Evolutionary conservation across 2,888 invertebrate species (phyloP).

Genomic region (Cryptops parisi): DNA sequence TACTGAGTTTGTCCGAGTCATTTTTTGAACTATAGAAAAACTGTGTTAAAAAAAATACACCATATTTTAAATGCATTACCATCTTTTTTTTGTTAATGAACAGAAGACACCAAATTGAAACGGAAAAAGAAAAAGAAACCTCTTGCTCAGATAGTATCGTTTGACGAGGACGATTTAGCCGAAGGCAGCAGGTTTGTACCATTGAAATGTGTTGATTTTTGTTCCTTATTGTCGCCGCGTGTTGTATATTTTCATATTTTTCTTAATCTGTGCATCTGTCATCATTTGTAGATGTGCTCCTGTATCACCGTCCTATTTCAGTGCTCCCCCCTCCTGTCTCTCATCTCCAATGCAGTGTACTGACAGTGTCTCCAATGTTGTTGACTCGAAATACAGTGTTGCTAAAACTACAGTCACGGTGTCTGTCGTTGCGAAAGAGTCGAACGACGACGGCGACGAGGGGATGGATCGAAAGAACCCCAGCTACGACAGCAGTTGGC

Average conservation of each 20-base stretch:
- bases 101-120: not conserved
- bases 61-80: no score
- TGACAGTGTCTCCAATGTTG: not conserved
- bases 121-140: slow-evolving; percentile 42
- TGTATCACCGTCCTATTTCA: slow-evolving; percentile 33
- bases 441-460: not conserved
- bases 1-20: no score
- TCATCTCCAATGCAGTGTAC: slow-evolving; percentile 46
- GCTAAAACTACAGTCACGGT: not conserved
- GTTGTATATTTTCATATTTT: no score
- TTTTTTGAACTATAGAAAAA: no score
- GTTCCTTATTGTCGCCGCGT: not conserved
- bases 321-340: slow-evolving; percentile 47
- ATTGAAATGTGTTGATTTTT: no score
- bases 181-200: slow-evolving; percentile 4
- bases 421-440: not conserved
- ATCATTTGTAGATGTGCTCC: slow-evolving; percentile 1
- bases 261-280: no score
- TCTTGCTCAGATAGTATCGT: slow-evolving; percentile 50
- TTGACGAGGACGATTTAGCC: slow-evolving; percentile 44
- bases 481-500: not conserved
- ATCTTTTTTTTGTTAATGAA: slow-evolving; percentile 19
- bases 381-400: not conserved
- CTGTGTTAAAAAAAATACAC: no score
- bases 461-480: not conserved